Evolutionary conservation across 2,113 vertebrate species (phyloP).

Genomic region (Rhinopithecus roxellana): DNA sequence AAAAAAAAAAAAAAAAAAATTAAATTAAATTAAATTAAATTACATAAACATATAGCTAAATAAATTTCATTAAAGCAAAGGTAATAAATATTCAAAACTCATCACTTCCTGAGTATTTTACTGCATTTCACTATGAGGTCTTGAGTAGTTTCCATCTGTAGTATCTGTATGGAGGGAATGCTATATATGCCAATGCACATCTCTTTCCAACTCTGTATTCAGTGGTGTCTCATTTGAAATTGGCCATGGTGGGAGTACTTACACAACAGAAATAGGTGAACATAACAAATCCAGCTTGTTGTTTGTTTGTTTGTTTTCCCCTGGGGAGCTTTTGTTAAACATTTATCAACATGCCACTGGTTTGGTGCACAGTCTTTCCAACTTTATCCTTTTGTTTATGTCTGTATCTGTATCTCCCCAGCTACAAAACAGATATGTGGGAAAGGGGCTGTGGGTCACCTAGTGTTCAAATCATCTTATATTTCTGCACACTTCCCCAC

Average conservation of each 20-base stretch:
- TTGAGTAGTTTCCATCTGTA: not conserved
- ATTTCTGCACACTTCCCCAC: not conserved
- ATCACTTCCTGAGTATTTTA: not conserved
- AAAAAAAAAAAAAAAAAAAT: no score
- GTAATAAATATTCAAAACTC: not conserved
- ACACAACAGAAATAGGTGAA: not conserved
- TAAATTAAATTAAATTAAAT: not conserved
- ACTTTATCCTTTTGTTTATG: not conserved
- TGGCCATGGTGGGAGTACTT: not conserved
- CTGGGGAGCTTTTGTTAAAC: not conserved
- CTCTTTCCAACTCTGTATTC: not conserved
- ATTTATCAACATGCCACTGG: slow-evolving; percentile 1
- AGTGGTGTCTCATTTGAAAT: not conserved
- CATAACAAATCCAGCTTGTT: not conserved
- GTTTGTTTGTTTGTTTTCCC: no score
- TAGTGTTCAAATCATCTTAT: not conserved
- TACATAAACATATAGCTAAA: not conserved
- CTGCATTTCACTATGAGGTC: not conserved
- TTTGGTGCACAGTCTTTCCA: not conserved
- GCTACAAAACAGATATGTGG: not conserved
- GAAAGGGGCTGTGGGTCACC: not conserved
- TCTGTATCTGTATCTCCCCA: not conserved
- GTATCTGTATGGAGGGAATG: not conserved
- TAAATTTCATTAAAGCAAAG: not conserved
- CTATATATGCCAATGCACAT: not conserved